Evolutionary conservation across 2,113 vertebrate species (phyloP), one percentile per base, ranked within the genome.

Genomic region (Anarhynchus alexandrinus): DNA sequence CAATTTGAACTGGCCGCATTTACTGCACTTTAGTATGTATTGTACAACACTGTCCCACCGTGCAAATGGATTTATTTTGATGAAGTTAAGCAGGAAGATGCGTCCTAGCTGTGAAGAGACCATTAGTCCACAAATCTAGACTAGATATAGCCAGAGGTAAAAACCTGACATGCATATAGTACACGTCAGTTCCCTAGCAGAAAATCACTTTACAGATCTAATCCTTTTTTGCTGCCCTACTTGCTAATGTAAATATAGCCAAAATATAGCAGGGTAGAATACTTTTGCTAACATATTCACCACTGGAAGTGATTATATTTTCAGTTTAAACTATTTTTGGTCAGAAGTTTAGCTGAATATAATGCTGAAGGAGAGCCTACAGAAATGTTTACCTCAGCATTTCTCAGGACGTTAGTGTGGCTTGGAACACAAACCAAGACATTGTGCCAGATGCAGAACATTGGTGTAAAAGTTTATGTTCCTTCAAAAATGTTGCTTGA

Each of bases 111-210:
- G 17, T 47, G 43, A 71, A 23, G 21, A 83, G 61, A 23, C 15
- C 6, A 54, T 74, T 36, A 66, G 42, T 54, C 3, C 34, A 49
- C 21, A 62, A 49, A 59, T 20, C 17, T 70, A 40, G 36, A 22
- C 17, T 52, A 51, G 45, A 71, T 43, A 21, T 76, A 36, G 15
- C 18, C 29, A 52, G 47, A 82, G 38, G 6, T 54, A 52, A 77
- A 86, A 74, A 47, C 15, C 8, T 0, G 8, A 26, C 5, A 8
- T 40, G 5, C 0, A 7, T 4, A 5, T 13, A 45, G 29, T 34
- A 55, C 15, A 17, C 12, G 5, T 27, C 47, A 55, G 32, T 20
- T 80, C 54, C 43, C 27, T 32, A 52, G 43, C 52, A 93, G 49
- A 81, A 93, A 86, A 82, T 79, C 40, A 66, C 42, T 34, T 78